Conservation (phyloP, 2,797 vertebrate genomes). For the Naso thynnoides region DNA sequence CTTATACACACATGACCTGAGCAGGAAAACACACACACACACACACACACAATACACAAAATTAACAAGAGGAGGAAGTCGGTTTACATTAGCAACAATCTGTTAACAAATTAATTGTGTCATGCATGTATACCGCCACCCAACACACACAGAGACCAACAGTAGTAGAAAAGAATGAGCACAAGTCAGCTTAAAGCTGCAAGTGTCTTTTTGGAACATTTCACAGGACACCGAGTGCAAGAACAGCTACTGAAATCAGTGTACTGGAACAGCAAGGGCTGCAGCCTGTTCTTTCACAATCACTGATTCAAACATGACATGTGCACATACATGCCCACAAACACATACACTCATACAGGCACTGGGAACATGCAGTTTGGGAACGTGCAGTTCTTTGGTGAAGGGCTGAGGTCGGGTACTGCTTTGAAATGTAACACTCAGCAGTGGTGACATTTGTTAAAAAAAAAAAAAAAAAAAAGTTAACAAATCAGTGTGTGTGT, state of each 20-base stretch:
- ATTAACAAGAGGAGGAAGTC: background rate
- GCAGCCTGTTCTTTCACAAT: constrained; percentile 55
- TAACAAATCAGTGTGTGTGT: too few relatives aligned
- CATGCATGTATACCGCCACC: background rate
- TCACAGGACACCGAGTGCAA: constrained; percentile 40
- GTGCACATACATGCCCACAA: background rate
- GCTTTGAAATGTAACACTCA: constrained; percentile 14
- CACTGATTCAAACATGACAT: constrained; percentile 20
- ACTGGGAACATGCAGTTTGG: background rate
- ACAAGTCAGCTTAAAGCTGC: background rate
- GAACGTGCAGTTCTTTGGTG: constrained; percentile 53
- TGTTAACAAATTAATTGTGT: constrained; percentile 3
- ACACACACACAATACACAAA: constrained; percentile 10
- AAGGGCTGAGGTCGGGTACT: constrained; percentile 11
- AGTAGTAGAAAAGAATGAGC: background rate
- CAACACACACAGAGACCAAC: background rate
- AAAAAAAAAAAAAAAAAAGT: too few relatives aligned
- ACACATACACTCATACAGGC: background rate
- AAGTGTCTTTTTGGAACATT: constrained; percentile 38
- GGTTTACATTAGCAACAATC: constrained; percentile 10
- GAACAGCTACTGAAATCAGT: constrained; percentile 48
- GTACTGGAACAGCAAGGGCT: constrained; percentile 46
- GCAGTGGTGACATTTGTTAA: constrained; percentile 8
- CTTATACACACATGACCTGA: constrained; percentile 90
- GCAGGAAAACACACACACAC: constrained; percentile 7